Percentiles rank a stretch among this genome's conserved stretches.
Evolutionary conservation across 1,140 invertebrate species (phyloP).

Genomic region (Orussus abietinus): DNA sequence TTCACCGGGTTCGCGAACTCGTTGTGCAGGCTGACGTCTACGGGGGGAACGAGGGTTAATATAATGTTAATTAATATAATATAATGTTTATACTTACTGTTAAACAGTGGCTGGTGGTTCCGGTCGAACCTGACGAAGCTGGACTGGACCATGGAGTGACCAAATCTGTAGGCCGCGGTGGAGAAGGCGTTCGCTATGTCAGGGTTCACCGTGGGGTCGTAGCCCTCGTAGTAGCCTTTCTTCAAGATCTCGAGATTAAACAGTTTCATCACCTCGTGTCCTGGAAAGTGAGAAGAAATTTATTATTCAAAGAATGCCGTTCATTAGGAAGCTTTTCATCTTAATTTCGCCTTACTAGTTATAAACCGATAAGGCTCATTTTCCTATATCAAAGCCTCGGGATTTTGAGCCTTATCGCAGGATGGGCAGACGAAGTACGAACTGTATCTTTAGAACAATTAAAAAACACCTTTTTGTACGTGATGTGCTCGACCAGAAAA

Average conservation of each 20-base stretch:
- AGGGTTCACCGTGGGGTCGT: constrained; percentile 79
- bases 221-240: constrained; percentile 66
- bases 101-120: constrained; percentile 61
- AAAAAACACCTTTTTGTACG: no score
- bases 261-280: constrained; percentile 64
- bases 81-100: constrained; percentile 54
- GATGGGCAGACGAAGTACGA: no score
- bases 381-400: no score
- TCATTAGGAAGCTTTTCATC: no score
- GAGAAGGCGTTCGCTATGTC: constrained; percentile 89
- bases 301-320: constrained; percentile 5
- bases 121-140: constrained; percentile 65
- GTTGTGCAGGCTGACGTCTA: constrained; percentile 75
- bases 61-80: constrained; percentile 6
- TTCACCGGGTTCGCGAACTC: constrained; percentile 65
- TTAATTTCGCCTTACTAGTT: no score
- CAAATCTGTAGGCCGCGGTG: constrained; percentile 92
- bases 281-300: constrained; percentile 38
- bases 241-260: constrained; percentile 65
- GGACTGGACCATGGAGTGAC: constrained; percentile 88
- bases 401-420: no score
- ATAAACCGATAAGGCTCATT: no score
- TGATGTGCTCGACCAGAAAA: no score
- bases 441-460: no score
- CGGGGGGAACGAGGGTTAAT: constrained; percentile 6